Evolutionary conservation across 2,113 vertebrate species (phyloP).

Genomic region (Amphilophus citrinellus): DNA sequence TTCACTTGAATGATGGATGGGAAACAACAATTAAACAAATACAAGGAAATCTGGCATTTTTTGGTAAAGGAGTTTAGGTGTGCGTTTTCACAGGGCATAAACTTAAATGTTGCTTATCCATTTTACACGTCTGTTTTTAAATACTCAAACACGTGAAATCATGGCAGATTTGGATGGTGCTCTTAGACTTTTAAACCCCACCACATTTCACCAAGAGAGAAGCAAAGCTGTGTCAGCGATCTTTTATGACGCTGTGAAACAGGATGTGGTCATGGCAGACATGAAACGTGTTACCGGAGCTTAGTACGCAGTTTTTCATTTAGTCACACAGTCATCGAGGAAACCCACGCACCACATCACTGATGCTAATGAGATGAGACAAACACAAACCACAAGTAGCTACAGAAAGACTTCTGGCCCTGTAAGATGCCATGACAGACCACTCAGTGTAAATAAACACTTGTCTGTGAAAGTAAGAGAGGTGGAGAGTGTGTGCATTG

Average conservation of each 20-base stretch:
- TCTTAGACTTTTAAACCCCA: neutral
- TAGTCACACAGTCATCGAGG: conserved; percentile 29
- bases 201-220: neutral
- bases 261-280: conserved; percentile 36
- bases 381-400: conserved; percentile 40
- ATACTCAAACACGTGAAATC: neutral
- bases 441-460: conserved; percentile 54
- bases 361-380: conserved; percentile 40
- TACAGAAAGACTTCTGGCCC: conserved; percentile 21
- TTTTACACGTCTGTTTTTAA: neutral
- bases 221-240: neutral
- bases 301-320: conserved; percentile 9
- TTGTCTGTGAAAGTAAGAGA: conserved; percentile 9
- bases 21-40: neutral
- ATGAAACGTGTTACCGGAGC: conserved; percentile 16
- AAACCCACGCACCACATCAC: conserved; percentile 36
- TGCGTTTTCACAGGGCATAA: neutral
- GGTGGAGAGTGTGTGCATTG: neutral
- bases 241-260: conserved; percentile 11
- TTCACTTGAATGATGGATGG: neutral
- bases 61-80: neutral
- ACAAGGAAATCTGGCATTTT: neutral
- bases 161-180: neutral
- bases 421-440: conserved; percentile 48
- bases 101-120: neutral